Evolutionary conservation across 1,140 invertebrate genomes (phyloP).

Genomic region (Drosophila triauraria): DNA sequence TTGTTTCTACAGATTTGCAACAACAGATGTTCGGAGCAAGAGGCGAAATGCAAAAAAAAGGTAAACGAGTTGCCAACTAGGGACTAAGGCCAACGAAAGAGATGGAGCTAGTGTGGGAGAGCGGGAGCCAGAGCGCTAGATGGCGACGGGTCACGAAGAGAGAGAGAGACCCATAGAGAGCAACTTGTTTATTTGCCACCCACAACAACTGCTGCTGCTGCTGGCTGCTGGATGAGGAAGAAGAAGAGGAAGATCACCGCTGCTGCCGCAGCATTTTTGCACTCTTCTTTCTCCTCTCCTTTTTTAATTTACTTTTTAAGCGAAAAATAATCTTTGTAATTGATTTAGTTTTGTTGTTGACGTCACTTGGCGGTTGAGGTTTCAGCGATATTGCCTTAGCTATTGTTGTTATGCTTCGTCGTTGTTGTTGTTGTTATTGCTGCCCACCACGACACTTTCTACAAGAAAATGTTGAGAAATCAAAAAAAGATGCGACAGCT

Average conservation of each 20-base stretch:
- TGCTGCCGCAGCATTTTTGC: constrained; percentile 43
- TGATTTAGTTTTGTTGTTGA: constrained; percentile 36
- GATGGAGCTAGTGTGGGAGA: constrained; percentile 21
- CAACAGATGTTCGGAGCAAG: constrained; percentile 70
- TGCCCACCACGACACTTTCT: constrained; percentile 79
- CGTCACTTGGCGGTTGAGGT: constrained; percentile 28
- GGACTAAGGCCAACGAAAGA: constrained; percentile 46
- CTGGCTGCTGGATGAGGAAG: constrained; percentile 23
- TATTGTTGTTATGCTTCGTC: constrained; percentile 22
- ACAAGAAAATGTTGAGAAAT: constrained; percentile 82
- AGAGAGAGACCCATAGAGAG: constrained; percentile 9
- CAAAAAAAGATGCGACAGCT: constrained; percentile 80
- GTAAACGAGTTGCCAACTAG: constrained; percentile 78
- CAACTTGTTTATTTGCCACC: constrained; percentile 60
- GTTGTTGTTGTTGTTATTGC: constrained; percentile 28
- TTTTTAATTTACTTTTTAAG: constrained; percentile 32
- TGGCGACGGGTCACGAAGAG: constrained; percentile 17
- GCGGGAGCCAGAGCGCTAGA: constrained; percentile 19
- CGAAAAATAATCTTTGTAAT: constrained; percentile 39
- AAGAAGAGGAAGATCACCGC: constrained; percentile 26
- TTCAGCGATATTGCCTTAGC: constrained; percentile 33
- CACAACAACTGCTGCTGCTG: constrained; percentile 45
- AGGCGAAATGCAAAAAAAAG: constrained; percentile 58
- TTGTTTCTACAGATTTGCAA: constrained; percentile 59
- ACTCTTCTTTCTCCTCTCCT: constrained; percentile 26